Conservation (phyloP, 2,888 invertebrate genomes). For the Oligia strigilis region DNA sequence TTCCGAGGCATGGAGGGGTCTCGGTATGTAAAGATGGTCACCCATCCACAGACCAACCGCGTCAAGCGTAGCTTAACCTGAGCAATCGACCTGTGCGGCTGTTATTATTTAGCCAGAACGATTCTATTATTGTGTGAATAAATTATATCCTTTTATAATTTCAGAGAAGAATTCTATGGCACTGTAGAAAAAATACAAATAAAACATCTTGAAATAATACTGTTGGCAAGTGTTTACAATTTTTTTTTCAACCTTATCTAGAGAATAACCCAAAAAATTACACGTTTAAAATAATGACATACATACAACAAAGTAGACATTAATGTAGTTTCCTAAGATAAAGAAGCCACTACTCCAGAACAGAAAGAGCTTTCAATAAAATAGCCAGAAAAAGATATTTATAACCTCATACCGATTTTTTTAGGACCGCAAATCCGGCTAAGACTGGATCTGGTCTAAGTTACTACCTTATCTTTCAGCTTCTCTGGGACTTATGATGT, state of each 20-base stretch:
- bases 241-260: neutral
- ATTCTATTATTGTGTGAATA: neutral
- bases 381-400: neutral
- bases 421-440: conserved; percentile 28
- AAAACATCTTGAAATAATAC: no score
- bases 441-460: conserved; percentile 16
- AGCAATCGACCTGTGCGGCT: no score
- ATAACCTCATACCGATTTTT: conserved; percentile 2
- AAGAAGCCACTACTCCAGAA: neutral
- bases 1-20: no score
- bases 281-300: neutral
- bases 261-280: neutral
- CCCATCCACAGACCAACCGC: no score
- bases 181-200: neutral
- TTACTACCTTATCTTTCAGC: neutral
- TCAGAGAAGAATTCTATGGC: neutral
- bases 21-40: no score
- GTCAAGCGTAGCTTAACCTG: no score
- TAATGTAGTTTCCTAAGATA: neutral
- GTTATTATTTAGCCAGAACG: neutral
- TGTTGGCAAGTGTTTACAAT: no score
- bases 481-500: neutral
- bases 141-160: neutral
- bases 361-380: neutral
- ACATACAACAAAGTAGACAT: no score